Evolutionary conservation across 2,888 invertebrate species (phyloP).

Genomic region (Dryococelus australis): DNA sequence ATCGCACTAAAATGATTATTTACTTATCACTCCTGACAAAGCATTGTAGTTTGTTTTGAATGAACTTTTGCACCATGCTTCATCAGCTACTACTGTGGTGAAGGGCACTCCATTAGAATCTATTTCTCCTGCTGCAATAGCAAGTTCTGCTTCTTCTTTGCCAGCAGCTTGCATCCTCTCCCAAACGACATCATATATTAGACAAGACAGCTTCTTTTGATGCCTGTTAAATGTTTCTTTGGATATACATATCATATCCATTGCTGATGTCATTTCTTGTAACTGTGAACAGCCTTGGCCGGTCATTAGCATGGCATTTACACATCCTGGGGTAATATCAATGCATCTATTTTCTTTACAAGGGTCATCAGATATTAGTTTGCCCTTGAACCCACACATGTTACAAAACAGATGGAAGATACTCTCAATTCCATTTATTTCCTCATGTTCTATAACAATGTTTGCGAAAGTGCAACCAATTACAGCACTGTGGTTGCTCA

Average conservation of each 20-base stretch:
- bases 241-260: neutral
- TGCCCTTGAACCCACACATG: neutral
- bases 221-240: conserved; percentile 21
- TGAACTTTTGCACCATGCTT: conserved; percentile 20
- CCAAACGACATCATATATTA: neutral
- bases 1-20: neutral
- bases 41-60: no score
- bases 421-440: neutral
- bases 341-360: neutral
- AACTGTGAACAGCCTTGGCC: neutral
- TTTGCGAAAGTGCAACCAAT: neutral
- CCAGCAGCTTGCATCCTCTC: conserved; percentile 7
- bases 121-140: conserved; percentile 23
- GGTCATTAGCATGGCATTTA: neutral
- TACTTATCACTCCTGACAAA: conserved; percentile 27
- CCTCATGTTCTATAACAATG: neutral
- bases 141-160: conserved; percentile 25
- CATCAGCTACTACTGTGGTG: conserved; percentile 20
- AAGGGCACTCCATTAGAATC: conserved; percentile 17
- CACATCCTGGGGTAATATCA: neutral
- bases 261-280: neutral
- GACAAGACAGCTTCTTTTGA: neutral
- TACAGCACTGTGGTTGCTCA: neutral
- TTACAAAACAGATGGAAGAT: neutral
- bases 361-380: neutral